Conservation (phyloP, 2,888 invertebrate species). For the Phlogophora meticulosa region DNA sequence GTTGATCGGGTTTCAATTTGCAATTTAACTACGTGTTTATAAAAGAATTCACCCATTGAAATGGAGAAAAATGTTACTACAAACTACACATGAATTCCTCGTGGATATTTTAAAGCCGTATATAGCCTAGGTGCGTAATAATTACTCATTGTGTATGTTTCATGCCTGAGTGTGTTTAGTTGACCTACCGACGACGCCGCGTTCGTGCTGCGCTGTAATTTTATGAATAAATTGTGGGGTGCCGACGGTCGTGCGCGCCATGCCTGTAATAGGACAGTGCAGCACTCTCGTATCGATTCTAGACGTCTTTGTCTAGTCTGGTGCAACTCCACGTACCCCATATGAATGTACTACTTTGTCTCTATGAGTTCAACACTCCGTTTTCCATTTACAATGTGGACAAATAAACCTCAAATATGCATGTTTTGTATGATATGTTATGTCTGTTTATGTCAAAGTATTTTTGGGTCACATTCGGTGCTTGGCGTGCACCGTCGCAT, state of each 20-base stretch:
- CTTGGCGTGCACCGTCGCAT: slow-evolving; percentile 39
- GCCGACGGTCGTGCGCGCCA: slow-evolving; percentile 30
- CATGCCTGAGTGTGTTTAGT: slow-evolving; percentile 41
- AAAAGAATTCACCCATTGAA: slow-evolving; percentile 33
- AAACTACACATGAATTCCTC: slow-evolving; percentile 24
- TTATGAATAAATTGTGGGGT: slow-evolving; percentile 64
- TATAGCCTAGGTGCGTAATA: slow-evolving; percentile 39
- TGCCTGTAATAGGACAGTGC: slow-evolving; percentile 40
- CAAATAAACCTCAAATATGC: neutral
- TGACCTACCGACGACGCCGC: slow-evolving; percentile 44
- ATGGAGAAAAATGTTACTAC: slow-evolving; percentile 18
- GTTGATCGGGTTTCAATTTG: too few relatives aligned
- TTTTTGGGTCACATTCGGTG: slow-evolving; percentile 48
- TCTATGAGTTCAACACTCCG: slow-evolving; percentile 34
- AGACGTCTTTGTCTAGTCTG: slow-evolving; percentile 32
- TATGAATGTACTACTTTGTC: slow-evolving; percentile 23
- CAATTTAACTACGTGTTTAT: neutral
- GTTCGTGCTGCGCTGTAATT: slow-evolving; percentile 51
- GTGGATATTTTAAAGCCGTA: slow-evolving; percentile 25
- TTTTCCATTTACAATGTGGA: neutral
- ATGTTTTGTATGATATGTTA: slow-evolving; percentile 4
- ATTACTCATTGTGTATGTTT: slow-evolving; percentile 51
- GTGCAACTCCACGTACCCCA: slow-evolving; percentile 22
- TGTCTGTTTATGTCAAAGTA: slow-evolving; percentile 26
- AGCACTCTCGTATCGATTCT: slow-evolving; percentile 52